Evolutionary conservation across 2,888 invertebrate species (phyloP).

Genomic region (Lampropteryx suffumata): DNA sequence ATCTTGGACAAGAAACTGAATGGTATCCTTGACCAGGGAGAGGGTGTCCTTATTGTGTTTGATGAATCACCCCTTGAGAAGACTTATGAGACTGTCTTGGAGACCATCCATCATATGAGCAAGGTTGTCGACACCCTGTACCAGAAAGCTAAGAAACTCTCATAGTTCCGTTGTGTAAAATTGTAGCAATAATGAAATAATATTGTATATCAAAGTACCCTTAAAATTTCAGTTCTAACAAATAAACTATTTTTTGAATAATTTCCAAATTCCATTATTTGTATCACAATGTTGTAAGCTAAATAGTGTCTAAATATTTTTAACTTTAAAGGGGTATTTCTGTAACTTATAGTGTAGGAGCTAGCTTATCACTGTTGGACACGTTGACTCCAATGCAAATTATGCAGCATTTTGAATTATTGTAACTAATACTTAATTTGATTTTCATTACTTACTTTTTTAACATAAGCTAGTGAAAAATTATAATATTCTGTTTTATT

Average conservation of each 20-base stretch:
- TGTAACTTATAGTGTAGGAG: slow-evolving; percentile 40
- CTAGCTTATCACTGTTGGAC: slow-evolving; percentile 28
- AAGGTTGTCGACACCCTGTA: slow-evolving; percentile 99
- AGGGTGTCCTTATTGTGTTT: slow-evolving; percentile 98
- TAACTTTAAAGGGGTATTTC: slow-evolving; percentile 52
- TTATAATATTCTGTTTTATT: slow-evolving; percentile 81
- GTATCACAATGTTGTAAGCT: slow-evolving; percentile 54
- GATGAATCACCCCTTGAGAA: slow-evolving; percentile 97
- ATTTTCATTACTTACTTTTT: slow-evolving; percentile 59
- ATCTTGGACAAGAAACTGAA: slow-evolving; percentile 98
- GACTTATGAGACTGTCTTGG: slow-evolving; percentile 98
- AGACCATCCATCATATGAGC: slow-evolving; percentile 99
- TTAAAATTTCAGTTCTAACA: slow-evolving; percentile 68
- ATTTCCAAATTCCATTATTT: slow-evolving; percentile 63
- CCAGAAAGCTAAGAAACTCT: slow-evolving; percentile 99
- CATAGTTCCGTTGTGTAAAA: slow-evolving; percentile 82
- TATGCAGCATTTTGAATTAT: slow-evolving; percentile 57
- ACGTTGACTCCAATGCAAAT: slow-evolving; percentile 41
- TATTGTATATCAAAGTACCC: slow-evolving; percentile 75
- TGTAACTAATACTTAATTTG: slow-evolving; percentile 61
- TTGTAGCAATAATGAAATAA: slow-evolving; percentile 74
- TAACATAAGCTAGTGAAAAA: slow-evolving; percentile 77
- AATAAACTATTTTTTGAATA: slow-evolving; percentile 72
- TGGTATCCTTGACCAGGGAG: slow-evolving; percentile 99
- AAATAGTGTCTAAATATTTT: slow-evolving; percentile 50